Evolutionary conservation across 1,140 invertebrate genomes (phyloP), one percentile per base, ranked within the genome.

Genomic region (Temnothorax curvispinosus): DNA sequence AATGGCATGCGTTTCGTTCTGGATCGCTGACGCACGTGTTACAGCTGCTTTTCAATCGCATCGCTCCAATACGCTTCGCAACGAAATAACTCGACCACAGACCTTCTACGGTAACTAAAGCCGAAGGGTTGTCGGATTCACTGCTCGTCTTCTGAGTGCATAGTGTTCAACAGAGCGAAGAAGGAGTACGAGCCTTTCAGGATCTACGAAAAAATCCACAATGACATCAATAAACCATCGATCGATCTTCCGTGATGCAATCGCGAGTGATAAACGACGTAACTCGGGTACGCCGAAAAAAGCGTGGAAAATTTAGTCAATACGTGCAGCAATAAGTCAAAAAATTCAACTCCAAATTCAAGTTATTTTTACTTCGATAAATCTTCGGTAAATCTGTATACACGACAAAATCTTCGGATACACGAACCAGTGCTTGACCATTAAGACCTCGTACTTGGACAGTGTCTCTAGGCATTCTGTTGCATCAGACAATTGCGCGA

Each of bases 171-270:
- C 27, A 91, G 58, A 64, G 89, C 41, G 56, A 85, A 91, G 50
- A 87, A 41, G 2, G 90, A 91, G n/a, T 91, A 91, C 27, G 90
- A 87, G 8, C 78, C 58, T 21, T 18, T 38, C 38, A 90, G 44
- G n/a, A 91, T 90, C 90, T 91, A 52, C 18, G 27, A 90, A n/a
- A 35, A 35, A 60, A 44, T 56, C 1, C 2, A 27, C 11, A 7
- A 32, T 76, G 54, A 76, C 50, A 76, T 38, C 4, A 15, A 69
- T 35, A 41, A 72, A 56, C 5, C 13, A 62, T 60, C 27, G 18
- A 60, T 41, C 50, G 2, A 82, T 38, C 41, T 21, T 47, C 18
- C 8, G 21, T 21, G 27, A 84, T 74, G 27, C 27, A 80, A 80
- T 80, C 76, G 15, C 75, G 11, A 41, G 6, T 41, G 15, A 47